Conservation (phyloP, 2,797 vertebrate species). For the Benthosema pterotum region DNA sequence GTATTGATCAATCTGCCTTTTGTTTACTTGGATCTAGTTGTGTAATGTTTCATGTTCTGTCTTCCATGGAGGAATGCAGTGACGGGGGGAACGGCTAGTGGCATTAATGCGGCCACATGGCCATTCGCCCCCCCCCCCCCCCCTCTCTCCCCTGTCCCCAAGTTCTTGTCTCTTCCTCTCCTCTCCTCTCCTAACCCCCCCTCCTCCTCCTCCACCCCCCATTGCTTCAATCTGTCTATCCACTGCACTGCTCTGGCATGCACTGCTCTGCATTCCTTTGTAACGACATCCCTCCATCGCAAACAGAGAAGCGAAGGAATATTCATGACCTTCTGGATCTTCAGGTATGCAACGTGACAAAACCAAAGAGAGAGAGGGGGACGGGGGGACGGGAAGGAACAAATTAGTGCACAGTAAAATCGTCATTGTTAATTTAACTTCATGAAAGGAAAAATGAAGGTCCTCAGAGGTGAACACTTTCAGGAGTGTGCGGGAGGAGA, state of each 20-base stretch:
- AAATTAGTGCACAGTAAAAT: neutral
- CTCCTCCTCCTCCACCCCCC: conserved; percentile 14
- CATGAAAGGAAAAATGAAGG: too few species aligned
- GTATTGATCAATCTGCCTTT: neutral
- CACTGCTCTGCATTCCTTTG: conserved; percentile 68
- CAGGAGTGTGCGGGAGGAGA: too few species aligned
- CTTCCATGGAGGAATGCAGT: conserved; percentile 19
- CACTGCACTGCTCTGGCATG: conserved; percentile 73
- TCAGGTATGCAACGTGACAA: conserved; percentile 48
- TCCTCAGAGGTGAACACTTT: too few species aligned
- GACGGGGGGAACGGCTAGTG: conserved; percentile 15
- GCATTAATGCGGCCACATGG: conserved; percentile 35
- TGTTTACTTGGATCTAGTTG: neutral
- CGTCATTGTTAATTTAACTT: too few species aligned
- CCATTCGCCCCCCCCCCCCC: neutral
- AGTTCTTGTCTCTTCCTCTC: neutral
- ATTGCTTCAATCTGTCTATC: conserved; percentile 63
- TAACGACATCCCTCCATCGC: conserved; percentile 71
- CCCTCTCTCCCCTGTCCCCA: conserved; percentile 11
- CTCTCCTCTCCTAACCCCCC: neutral
- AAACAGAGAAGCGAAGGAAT: conserved; percentile 52
- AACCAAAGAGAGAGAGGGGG: conserved; percentile 23
- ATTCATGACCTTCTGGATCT: conserved; percentile 39
- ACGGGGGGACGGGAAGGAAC: neutral
- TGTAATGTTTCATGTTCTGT: conserved; percentile 10